Base-by-base conservation (phyloP, 2,113 vertebrate species). In the Cyanoramphus novaezelandiae region DNA sequence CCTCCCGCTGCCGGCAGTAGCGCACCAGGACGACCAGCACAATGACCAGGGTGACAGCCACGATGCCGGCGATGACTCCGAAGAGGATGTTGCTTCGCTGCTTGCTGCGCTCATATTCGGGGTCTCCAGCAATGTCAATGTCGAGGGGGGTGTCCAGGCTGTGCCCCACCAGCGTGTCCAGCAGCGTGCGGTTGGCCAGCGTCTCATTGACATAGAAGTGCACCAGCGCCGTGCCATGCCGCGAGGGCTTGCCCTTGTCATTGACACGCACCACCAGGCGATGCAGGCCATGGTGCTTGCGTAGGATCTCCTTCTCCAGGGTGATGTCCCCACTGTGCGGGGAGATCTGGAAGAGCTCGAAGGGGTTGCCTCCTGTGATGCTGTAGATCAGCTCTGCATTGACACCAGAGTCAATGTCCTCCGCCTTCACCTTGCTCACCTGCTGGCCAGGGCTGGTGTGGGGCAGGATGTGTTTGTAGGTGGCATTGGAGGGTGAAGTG, bases 201-300 rank as follows among this genome's bases (percentile, higher is more conserved):
- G 99, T 99, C 93, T 99, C 99, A 0, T 99, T 99, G 92, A 99
- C 99, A 2, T 99, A 99, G 39, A 99, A 98, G 92, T 99, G 99
- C 59, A 99, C 99, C 64, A 99, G 97, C 0, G 99, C 99, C 0
- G 99, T 99, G 92, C 99, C 99, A 1, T 99, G 99, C 64, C 99
- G 98, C 0, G 98, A 98, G 12, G 99, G 99, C 74, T 99, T 99
- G 69, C 99, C 99, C 5, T 98, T 99, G 93, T 99, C 99, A 0
- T 98, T 99, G 94, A 99, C 99, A 0, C 95, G 98, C 46, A 99
- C 99, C 6, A 99, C 99, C 29, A 99, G 95, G 18, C 99, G 99
- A 92, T 99, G 99, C 15, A 99, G 98, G 31, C 99, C 99, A 0
- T 99, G 99, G 95, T 99, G 99, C 62, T 99, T 99, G 53, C 98